Percentiles rank a stretch among this genome's conserved stretches.
phyloP scores from a whole-genome alignment of 2,888 invertebrate species.

The Conchocele bisecta region DNA sequence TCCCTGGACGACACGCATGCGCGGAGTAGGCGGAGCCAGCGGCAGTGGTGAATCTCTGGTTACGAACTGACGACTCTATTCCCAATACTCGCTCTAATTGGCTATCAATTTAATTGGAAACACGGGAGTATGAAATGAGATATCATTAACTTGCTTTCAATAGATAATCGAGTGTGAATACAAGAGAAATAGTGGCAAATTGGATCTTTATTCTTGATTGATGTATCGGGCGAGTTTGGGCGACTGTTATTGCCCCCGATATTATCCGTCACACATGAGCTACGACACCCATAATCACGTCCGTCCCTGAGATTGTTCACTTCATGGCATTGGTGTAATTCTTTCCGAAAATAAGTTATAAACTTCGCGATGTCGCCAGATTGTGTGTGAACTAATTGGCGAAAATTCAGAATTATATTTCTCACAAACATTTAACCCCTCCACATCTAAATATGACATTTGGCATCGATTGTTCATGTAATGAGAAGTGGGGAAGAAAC shows the following conservation, averaged over 20 bases:
- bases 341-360: no score
- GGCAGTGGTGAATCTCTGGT: conserved; percentile 12
- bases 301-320: no score
- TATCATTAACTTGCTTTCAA: conserved; percentile 62
- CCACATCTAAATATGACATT: no score
- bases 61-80: conserved; percentile 47
- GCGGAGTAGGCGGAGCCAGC: conserved; percentile 23
- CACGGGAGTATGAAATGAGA: conserved; percentile 61
- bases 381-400: no score
- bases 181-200: conserved; percentile 60
- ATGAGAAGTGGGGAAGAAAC: no score
- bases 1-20: conserved; percentile 51
- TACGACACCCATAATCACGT: no score
- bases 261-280: no score
- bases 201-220: conserved; percentile 63
- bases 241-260: conserved; percentile 33
- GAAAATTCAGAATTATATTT: no score
- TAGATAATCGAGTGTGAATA: conserved; percentile 60
- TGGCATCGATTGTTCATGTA: no score
- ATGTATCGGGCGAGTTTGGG: conserved; percentile 32
- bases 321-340: no score
- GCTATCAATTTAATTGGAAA: conserved; percentile 55
- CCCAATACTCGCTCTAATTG: conserved; percentile 42
- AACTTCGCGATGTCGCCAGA: no score
- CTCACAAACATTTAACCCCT: no score